phyloP scores from a whole-genome alignment of 1,140 invertebrate species.

The Apis mellifera region DNA sequence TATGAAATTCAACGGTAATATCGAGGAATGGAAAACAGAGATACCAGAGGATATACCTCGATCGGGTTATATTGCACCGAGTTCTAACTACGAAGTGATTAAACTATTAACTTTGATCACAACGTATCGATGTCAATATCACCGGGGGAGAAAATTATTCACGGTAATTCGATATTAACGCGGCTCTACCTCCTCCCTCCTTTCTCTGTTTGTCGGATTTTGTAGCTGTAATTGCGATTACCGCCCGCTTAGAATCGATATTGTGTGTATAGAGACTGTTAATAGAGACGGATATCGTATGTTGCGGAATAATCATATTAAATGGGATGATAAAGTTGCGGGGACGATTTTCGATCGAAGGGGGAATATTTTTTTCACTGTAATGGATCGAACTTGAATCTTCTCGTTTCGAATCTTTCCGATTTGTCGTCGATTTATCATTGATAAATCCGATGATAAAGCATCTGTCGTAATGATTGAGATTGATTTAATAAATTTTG shows the following conservation, averaged over 20 bases:
- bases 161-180: neutral
- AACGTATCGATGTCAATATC: slow-evolving; percentile 10
- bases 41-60: neutral
- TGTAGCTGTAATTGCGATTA: slow-evolving; percentile 17
- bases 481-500: no score
- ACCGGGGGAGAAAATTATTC: slow-evolving; percentile 10
- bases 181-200: no score
- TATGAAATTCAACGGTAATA: slow-evolving; percentile 13
- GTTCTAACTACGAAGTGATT: slow-evolving; percentile 26
- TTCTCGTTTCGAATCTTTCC: no score
- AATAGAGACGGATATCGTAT: neutral
- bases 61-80: neutral
- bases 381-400: no score
- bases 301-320: no score
- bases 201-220: neutral
- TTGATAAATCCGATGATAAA: no score
- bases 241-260: neutral
- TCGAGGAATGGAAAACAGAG: slow-evolving; percentile 24
- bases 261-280: no score
- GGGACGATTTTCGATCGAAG: no score
- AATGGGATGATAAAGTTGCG: no score
- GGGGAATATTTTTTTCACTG: no score
- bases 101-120: slow-evolving; percentile 33
- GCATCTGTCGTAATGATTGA: no score
- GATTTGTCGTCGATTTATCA: no score